phyloP scores from a whole-genome alignment of 2,113 vertebrate genomes.

The Lagopus leucura region DNA sequence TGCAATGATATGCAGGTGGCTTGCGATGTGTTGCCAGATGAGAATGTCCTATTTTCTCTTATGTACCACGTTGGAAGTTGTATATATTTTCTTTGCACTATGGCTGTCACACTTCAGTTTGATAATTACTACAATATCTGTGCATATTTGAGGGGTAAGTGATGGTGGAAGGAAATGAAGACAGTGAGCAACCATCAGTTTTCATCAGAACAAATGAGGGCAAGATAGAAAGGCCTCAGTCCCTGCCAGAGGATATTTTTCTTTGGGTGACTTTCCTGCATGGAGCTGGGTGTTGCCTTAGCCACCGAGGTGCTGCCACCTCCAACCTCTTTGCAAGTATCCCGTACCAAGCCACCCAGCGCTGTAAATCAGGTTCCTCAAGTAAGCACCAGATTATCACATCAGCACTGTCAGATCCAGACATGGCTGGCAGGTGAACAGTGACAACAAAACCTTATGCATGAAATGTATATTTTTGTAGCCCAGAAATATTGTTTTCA shows the following conservation, averaged over 20 bases:
- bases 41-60: background rate
- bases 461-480: background rate
- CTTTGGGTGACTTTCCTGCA: background rate
- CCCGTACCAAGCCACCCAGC: background rate
- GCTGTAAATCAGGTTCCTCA: background rate
- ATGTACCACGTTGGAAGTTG: background rate
- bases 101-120: background rate
- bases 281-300: background rate
- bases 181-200: background rate
- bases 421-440: background rate
- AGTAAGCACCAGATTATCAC: background rate
- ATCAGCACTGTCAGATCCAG: background rate
- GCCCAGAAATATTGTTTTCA: background rate
- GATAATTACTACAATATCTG: background rate
- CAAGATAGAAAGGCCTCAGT: background rate
- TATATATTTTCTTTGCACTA: background rate
- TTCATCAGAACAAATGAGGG: background rate
- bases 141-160: background rate
- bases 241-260: background rate
- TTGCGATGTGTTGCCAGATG: background rate
- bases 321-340: background rate
- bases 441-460: background rate
- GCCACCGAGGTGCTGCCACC: background rate
- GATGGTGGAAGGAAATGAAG: background rate
- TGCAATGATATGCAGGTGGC: rapidly evolving